These are phyloP conservation scores for Parapsyche elsis DNA, from an alignment of 1,140 invertebrate genomes.

Conservation along the genomic window DNA sequence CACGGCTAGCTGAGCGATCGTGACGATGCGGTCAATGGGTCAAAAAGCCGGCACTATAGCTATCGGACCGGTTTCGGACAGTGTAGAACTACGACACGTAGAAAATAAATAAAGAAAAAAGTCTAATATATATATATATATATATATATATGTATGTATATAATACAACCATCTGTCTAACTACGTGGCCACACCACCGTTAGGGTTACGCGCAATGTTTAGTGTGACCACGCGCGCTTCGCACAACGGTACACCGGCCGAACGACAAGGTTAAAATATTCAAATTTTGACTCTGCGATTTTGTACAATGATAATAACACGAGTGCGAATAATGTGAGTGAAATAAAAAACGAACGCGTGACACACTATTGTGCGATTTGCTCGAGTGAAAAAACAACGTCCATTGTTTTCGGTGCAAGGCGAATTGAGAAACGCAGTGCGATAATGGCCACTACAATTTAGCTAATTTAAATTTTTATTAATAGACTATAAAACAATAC, in stretches of 20 bases:
- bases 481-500: too few species aligned
- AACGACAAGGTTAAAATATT: too few species aligned
- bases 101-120: neutral
- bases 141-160: neutral
- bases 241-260: too few species aligned
- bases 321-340: too few species aligned
- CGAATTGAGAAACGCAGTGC: neutral
- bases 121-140: neutral
- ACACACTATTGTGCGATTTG: too few species aligned
- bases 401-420: slow-evolving; percentile 1
- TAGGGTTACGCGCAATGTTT: too few species aligned
- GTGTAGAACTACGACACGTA: neutral
- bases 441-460: neutral
- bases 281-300: too few species aligned
- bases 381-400: neutral
- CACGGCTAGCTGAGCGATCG: slow-evolving; percentile 3
- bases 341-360: too few species aligned
- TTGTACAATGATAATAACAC: too few species aligned
- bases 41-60: slow-evolving; percentile 45
- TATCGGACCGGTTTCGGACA: slow-evolving; percentile 44
- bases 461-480: neutral
- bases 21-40: slow-evolving; percentile 52
- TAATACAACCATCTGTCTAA: neutral
- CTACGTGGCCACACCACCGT: too few species aligned
- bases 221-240: too few species aligned